Evolutionary conservation across 2,888 invertebrate species (phyloP).

Genomic region (Polydesmus complanatus): DNA sequence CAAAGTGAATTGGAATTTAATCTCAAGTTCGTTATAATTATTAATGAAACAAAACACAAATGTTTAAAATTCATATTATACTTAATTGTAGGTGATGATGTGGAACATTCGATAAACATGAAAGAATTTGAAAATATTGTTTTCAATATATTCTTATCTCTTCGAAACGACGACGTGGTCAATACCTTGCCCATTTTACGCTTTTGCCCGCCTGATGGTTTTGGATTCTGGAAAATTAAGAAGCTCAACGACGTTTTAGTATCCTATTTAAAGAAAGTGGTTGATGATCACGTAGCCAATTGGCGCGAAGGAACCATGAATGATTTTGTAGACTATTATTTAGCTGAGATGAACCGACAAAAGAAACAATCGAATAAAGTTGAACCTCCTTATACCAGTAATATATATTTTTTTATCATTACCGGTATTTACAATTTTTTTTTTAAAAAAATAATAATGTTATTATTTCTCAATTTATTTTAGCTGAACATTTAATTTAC

Average conservation of each 20-base stretch:
- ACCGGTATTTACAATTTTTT: not conserved
- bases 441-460: too few relatives aligned
- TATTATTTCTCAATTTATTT: too few relatives aligned
- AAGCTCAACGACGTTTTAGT: not conserved
- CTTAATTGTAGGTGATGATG: too few relatives aligned
- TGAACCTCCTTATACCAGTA: not conserved
- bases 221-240: not conserved
- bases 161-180: not conserved
- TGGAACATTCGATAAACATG: too few relatives aligned
- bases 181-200: not conserved
- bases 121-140: too few relatives aligned
- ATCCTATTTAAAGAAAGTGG: not conserved
- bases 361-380: not conserved
- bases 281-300: not conserved
- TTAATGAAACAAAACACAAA: not conserved
- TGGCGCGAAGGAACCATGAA: not conserved
- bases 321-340: not conserved
- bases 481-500: conserved; percentile 79
- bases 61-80: too few relatives aligned
- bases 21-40: not conserved
- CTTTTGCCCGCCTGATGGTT: not conserved
- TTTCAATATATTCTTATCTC: too few relatives aligned
- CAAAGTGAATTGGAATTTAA: not conserved
- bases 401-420: not conserved
- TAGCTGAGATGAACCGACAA: not conserved